Conservation (phyloP, 2,113 vertebrate species). For the Rhinoptilus africanus region DNA sequence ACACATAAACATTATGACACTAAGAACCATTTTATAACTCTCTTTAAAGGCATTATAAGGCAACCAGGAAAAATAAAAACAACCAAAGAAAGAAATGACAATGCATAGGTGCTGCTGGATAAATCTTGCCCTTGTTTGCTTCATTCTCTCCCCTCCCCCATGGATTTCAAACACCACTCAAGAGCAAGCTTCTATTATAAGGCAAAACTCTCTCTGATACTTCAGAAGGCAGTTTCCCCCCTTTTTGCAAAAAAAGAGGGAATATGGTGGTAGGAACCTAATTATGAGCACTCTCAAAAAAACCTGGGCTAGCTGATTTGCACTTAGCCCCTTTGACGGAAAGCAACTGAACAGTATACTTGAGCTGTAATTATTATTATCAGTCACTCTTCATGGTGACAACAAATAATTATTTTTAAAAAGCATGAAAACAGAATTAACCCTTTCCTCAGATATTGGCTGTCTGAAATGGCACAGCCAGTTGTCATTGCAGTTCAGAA, state of each 20-base stretch:
- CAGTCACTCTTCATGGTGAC: not conserved
- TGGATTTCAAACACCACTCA: not conserved
- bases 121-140: not conserved
- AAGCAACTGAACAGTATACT: not conserved
- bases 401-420: conserved; percentile 38
- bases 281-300: conserved; percentile 11
- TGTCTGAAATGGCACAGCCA: not conserved
- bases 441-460: not conserved
- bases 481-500: not conserved
- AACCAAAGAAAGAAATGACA: not conserved
- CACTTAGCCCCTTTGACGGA: conserved; percentile 6
- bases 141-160: not conserved
- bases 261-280: conserved; percentile 26
- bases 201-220: conserved; percentile 6
- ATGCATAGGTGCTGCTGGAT: not conserved
- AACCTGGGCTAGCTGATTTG: conserved; percentile 16
- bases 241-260: not conserved
- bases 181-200: not conserved
- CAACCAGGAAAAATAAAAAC: not conserved
- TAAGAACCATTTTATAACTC: not conserved
- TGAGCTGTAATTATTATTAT: conserved; percentile 32
- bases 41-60: not conserved
- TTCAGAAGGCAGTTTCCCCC: not conserved
- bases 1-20: not conserved
- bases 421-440: conserved; percentile 46